Percentiles rank a stretch among this genome's conserved stretches.
These are phyloP conservation scores for Conops quadrifasciatus DNA, from an alignment of 2,888 invertebrate species.

Conservation along the genomic window DNA sequence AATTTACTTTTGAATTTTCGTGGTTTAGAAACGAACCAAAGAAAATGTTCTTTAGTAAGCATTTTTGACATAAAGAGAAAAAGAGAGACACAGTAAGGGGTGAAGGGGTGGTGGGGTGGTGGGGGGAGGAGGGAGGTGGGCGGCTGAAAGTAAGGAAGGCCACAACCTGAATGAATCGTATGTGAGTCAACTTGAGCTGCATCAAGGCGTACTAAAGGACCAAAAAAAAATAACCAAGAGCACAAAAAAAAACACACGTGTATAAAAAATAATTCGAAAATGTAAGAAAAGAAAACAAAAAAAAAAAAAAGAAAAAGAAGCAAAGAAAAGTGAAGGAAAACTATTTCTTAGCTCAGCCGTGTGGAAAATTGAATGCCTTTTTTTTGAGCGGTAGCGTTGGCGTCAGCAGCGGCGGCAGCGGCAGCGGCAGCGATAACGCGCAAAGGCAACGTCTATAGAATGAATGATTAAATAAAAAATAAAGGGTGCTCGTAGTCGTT, in stretches of 20 bases:
- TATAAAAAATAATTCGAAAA: slow-evolving; percentile 1
- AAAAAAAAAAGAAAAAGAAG: not conserved
- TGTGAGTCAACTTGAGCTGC: slow-evolving; percentile 27
- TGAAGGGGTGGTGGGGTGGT: too few relatives aligned
- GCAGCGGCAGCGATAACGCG: not conserved
- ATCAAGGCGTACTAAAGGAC: slow-evolving; percentile 17
- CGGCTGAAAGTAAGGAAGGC: too few relatives aligned
- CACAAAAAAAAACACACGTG: not conserved
- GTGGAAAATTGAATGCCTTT: slow-evolving; percentile 46
- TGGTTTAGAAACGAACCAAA: too few relatives aligned
- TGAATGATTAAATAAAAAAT: too few relatives aligned
- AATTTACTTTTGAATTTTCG: too few relatives aligned
- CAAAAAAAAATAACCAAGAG: not conserved
- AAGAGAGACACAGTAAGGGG: too few relatives aligned
- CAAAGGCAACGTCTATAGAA: too few relatives aligned
- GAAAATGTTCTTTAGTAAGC: too few relatives aligned
- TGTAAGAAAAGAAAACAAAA: not conserved
- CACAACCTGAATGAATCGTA: slow-evolving; percentile 23
- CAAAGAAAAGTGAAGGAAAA: slow-evolving; percentile 27
- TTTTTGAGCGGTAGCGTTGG: slow-evolving; percentile 4
- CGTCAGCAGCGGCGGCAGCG: not conserved
- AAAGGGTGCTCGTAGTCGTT: too few relatives aligned
- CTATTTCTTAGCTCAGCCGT: slow-evolving; percentile 45
- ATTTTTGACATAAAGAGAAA: too few relatives aligned
- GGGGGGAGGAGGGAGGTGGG: too few relatives aligned